Evolutionary conservation across 2,797 vertebrate genomes (phyloP).

Genomic region (Helicolenus hilgendorfi): DNA sequence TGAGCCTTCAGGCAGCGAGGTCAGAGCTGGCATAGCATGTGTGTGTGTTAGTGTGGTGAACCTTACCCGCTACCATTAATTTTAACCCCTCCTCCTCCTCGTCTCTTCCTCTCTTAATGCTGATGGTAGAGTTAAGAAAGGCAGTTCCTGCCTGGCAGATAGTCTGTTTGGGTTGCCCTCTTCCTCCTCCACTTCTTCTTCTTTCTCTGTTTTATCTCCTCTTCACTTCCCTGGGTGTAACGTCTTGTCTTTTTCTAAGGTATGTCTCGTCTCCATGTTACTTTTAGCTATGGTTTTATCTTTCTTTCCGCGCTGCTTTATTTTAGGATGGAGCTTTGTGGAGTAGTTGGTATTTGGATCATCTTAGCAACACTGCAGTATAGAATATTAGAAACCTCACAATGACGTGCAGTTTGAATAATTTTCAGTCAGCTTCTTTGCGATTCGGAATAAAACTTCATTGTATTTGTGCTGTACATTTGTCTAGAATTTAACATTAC

Average conservation of each 20-base stretch:
- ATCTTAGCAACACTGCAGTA: background rate
- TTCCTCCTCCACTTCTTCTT: slow-evolving; percentile 38
- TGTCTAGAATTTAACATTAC: background rate
- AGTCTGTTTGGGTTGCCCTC: slow-evolving; percentile 61
- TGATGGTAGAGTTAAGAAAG: slow-evolving; percentile 81
- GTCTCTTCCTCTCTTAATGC: slow-evolving; percentile 44
- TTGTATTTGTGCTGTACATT: background rate
- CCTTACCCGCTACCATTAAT: slow-evolving; percentile 34
- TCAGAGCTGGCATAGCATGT: slow-evolving; percentile 27
- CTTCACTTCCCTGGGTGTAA: slow-evolving; percentile 21
- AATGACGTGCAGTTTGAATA: background rate
- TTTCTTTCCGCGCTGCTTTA: slow-evolving; percentile 18
- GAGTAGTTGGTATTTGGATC: background rate
- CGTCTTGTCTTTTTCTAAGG: slow-evolving; percentile 61
- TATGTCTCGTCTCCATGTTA: slow-evolving; percentile 48
- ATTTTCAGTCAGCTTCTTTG: background rate
- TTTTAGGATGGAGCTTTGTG: slow-evolving; percentile 10
- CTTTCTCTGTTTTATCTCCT: slow-evolving; percentile 27
- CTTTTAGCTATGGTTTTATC: slow-evolving; percentile 8
- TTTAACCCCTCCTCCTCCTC: slow-evolving; percentile 53
- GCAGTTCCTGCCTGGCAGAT: slow-evolving; percentile 83
- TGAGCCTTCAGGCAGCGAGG: slow-evolving; percentile 32
- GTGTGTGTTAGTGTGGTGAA: background rate
- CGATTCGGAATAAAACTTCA: background rate
- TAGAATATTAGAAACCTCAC: background rate